phyloP scores from a whole-genome alignment of 2,797 vertebrate genomes.

The Macroramphosus scolopax region DNA sequence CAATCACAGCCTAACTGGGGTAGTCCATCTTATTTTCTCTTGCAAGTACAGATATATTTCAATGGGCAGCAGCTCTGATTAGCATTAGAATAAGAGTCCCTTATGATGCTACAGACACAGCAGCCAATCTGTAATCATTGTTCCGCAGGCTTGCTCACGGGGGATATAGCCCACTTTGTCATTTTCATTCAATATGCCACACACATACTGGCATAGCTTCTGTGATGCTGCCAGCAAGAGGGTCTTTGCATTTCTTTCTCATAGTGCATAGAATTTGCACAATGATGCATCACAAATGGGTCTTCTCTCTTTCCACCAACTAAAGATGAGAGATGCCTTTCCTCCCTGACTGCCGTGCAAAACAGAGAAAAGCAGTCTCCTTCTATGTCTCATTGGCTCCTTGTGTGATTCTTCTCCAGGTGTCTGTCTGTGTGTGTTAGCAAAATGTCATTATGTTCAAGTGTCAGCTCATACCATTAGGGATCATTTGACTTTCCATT shows the following conservation, averaged over 20 bases:
- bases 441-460: slow-evolving; percentile 28
- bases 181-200: slow-evolving; percentile 63
- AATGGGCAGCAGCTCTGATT: slow-evolving; percentile 55
- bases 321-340: slow-evolving; percentile 24
- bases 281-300: slow-evolving; percentile 41
- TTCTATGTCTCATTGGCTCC: slow-evolving; percentile 26
- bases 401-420: slow-evolving; percentile 14
- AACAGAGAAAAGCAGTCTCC: too few species aligned
- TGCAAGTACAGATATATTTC: slow-evolving; percentile 54
- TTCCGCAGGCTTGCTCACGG: slow-evolving; percentile 63
- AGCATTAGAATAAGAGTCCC: slow-evolving; percentile 66
- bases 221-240: slow-evolving; percentile 28
- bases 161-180: slow-evolving; percentile 59
- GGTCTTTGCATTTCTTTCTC: slow-evolving; percentile 56
- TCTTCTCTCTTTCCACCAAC: slow-evolving; percentile 15
- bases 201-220: slow-evolving; percentile 51
- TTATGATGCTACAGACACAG: slow-evolving; percentile 52
- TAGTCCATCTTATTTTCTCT: slow-evolving; percentile 48
- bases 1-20: slow-evolving; percentile 32
- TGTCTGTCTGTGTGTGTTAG: slow-evolving; percentile 5
- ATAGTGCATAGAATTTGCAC: slow-evolving; percentile 23
- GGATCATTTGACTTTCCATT: slow-evolving; percentile 47
- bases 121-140: slow-evolving; percentile 71
- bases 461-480: slow-evolving; percentile 38
- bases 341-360: slow-evolving; percentile 6